Percentiles rank a stretch among this genome's conserved stretches.
Evolutionary conservation across 2,797 vertebrate species (phyloP).

Genomic region (Acanthurus leucopareius): DNA sequence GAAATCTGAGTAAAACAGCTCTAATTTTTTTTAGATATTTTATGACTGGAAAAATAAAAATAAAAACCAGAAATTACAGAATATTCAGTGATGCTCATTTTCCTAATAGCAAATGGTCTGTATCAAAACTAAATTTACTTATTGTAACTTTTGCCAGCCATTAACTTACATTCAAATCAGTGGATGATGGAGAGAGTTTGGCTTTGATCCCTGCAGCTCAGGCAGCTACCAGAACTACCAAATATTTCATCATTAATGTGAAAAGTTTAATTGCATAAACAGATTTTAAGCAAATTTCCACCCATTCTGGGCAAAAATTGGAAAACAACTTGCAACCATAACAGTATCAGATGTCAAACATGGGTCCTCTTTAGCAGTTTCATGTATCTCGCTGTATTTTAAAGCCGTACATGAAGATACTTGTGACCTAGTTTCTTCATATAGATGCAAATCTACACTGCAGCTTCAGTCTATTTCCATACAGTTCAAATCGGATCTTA

Average conservation of each 20-base stretch:
- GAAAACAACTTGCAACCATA: too few relatives aligned
- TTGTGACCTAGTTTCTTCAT: background rate
- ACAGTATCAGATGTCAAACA: too few relatives aligned
- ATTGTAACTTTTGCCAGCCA: background rate
- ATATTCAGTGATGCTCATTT: background rate
- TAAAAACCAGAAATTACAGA: too few relatives aligned
- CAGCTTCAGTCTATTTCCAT: background rate
- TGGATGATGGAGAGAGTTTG: constrained; percentile 7
- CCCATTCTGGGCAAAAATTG: background rate
- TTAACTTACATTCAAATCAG: constrained; percentile 10
- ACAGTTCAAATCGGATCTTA: background rate
- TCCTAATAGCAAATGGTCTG: background rate
- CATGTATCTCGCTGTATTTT: too few relatives aligned
- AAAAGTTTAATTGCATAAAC: too few relatives aligned
- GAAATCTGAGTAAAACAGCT: too few relatives aligned
- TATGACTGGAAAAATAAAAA: too few relatives aligned
- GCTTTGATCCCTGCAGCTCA: background rate
- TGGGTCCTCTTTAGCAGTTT: too few relatives aligned
- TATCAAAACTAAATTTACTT: background rate
- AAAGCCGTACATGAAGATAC: background rate
- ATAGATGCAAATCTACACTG: background rate
- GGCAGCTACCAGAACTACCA: background rate
- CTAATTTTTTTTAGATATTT: too few relatives aligned
- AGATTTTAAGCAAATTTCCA: background rate
- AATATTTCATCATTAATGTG: background rate